Base-by-base conservation (phyloP, 2,888 invertebrate species). In the Brenthis ino region DNA sequence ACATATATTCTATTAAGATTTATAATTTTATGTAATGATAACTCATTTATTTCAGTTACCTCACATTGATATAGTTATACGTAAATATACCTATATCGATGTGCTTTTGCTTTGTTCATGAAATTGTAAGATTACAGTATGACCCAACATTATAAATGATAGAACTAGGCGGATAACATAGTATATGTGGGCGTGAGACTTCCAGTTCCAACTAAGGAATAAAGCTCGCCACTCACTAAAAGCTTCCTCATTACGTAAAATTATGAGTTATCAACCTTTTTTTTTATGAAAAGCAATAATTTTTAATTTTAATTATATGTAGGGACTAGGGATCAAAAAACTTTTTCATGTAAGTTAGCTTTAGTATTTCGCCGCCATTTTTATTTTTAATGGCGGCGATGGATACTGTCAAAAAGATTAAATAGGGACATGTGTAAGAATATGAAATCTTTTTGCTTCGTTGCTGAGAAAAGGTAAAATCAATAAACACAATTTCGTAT, bases 131-230 rank as follows among this genome's bases (percentile, higher is more conserved):
- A 48, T 58, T 47, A n/a, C 24, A 48, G 14, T 58, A 58, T 58
- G 48, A 58, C 24, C 48, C 48, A 58, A 58, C 58, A 48, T 58
- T 47, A 58, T 28, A 58, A 58, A 58, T 48, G 58, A 24, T 48
- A 20, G 24, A 58, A 6, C 28, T 54, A 28, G 54, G 28, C 54
- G 54, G 54, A 54, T 54, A 48, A 58, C 58, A 58, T 58, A 11
- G 24, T 28, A 3, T 24, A 28, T 58, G 58, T 58, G 28, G 58
- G 58, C 12, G 58, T 48, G 2, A 58, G 2, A 58, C 48, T 48
- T 48, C 48, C 48, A 24, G 47, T 48, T 48, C 48, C 48, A 24
- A 58, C 24, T 47, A n/a, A 48, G 48, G 28, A 48, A 58, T 58
- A 58, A 48, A 58, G 48, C 48, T 58, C 14, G 8, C 58, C 48